Evolutionary conservation across 2,797 vertebrate species (phyloP).

Genomic region (Periophthalmus magnuspinnatus): DNA sequence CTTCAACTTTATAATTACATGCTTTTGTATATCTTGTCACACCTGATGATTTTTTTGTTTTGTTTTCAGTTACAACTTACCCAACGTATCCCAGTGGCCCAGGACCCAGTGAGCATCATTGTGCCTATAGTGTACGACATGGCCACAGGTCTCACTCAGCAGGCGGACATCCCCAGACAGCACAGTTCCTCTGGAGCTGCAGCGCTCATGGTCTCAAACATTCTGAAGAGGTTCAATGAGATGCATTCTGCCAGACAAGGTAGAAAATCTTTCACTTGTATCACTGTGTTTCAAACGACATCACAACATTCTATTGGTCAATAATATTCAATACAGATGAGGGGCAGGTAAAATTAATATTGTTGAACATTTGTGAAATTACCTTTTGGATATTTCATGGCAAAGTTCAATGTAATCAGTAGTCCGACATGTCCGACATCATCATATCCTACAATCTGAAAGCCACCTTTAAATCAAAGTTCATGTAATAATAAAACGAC

Average conservation of each 20-base stretch:
- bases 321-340: too few species aligned
- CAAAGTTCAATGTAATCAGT: too few species aligned
- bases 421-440: too few species aligned
- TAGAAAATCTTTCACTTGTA: constrained; percentile 47
- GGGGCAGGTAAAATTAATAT: too few species aligned
- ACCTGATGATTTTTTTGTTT: background rate
- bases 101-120: constrained; percentile 96
- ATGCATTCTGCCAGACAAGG: constrained; percentile 94
- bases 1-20: background rate
- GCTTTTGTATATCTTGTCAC: too few species aligned
- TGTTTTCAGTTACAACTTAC: constrained; percentile 90
- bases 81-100: constrained; percentile 90
- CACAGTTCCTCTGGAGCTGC: constrained; percentile 96
- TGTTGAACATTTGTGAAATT: too few species aligned
- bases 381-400: too few species aligned
- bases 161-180: constrained; percentile 98
- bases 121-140: constrained; percentile 99
- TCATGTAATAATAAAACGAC: background rate
- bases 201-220: constrained; percentile 96
- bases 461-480: background rate
- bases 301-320: too few species aligned
- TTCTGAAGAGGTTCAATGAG: constrained; percentile 98
- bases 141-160: constrained; percentile 96
- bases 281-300: too few species aligned
- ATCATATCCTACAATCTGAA: too few species aligned